Evolutionary conservation across 2,797 vertebrate genomes (phyloP), one percentile per base, ranked within the genome.

Genomic region (Poeciliopsis turneri): DNA sequence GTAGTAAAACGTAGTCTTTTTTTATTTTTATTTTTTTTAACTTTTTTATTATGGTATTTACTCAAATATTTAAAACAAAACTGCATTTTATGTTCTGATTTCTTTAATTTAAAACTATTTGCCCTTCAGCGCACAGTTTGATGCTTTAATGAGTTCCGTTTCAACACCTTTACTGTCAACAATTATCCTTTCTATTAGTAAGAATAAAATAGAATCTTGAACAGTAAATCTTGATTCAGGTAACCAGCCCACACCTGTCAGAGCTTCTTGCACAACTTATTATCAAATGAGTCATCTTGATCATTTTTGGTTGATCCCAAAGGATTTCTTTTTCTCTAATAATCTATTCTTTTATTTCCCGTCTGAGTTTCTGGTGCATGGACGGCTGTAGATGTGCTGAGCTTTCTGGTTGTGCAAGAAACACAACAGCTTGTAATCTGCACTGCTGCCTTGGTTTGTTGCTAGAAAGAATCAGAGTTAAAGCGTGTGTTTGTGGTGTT

Each of bases 301-400:
- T 78, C 18, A 30, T 33, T 87, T 36, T 79, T 39, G 72, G 68
- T 61, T 76, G 70, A 82, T 90, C 77, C 86, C 82, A 83, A 76
- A 86, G 78, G 84, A 86, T 84, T 80, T 83, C 78, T 57, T 57
- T 28, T 57, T n/a, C 80, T 83, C 15, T 81, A 82, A 84, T 81
- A 82, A 84, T 87, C 77, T 28, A 7, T 70, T 64, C 72, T 77
- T 68, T 69, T 76, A 59, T 77, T 74, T 82, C 47, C 76, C 46
- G 10, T 74, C 46, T 75, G 43, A 10, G 53, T 61, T 77, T 70
- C 75, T 76, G 59, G 43, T 75, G 49, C 36, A 36, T 30, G 1
- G 59, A 6, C 6, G 20, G 33, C 49, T 76, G 13, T 55, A 45
- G 51, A 59, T 76, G 71, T 10, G 9, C 36, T 41, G n/a, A 79